Evolutionary conservation across 2,888 invertebrate species (phyloP).

Genomic region (Lottia scabra): DNA sequence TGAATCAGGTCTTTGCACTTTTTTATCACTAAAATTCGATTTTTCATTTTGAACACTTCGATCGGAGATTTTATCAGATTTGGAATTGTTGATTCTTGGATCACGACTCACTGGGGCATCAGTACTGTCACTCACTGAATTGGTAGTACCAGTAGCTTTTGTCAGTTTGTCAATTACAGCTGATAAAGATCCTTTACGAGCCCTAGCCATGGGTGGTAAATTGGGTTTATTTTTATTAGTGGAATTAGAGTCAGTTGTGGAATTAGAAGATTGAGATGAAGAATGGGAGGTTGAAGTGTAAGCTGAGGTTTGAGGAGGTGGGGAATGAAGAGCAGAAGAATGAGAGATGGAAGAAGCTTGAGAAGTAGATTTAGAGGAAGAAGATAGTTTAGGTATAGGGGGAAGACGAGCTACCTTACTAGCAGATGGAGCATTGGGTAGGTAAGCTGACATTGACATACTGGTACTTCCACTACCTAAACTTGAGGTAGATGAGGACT

Average conservation of each 20-base stretch:
- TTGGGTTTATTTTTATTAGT: conserved; percentile 17
- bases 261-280: conserved; percentile 20
- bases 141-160: conserved; percentile 36
- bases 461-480: conserved; percentile 24
- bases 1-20: conserved; percentile 10
- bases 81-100: conserved; percentile 4
- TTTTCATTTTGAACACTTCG: conserved; percentile 12
- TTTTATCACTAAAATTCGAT: conserved; percentile 13
- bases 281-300: conserved; percentile 18
- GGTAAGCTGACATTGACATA: conserved; percentile 50
- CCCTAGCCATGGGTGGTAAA: conserved; percentile 26
- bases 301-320: conserved; percentile 7
- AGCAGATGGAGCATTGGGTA: conserved; percentile 49
- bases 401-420: conserved; percentile 57
- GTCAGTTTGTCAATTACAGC: conserved; percentile 87
- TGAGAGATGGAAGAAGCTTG: conserved; percentile 17
- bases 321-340: background rate
- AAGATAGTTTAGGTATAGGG: conserved; percentile 54
- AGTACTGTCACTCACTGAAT: background rate
- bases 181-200: conserved; percentile 60
- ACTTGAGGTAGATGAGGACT: conserved; percentile 27
- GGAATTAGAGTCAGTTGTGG: conserved; percentile 24
- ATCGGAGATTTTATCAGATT: background rate
- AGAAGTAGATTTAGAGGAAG: conserved; percentile 35
- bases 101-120: background rate